phyloP scores from a whole-genome alignment of 2,113 vertebrate species.

The Xerus inauris region DNA sequence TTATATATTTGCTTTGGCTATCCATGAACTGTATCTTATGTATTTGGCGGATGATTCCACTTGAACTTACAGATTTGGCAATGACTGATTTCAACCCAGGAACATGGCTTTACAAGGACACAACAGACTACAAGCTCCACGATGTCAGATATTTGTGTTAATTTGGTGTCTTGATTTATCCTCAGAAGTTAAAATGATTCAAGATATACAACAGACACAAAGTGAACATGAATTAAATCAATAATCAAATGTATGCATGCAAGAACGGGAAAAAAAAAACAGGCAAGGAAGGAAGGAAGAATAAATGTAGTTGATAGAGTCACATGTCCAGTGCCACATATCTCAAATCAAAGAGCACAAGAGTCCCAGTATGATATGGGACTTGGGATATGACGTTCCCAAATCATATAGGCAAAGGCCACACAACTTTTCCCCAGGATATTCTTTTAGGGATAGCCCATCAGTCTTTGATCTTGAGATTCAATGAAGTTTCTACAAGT shows the following conservation, averaged over 20 bases:
- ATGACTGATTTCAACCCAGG: background rate
- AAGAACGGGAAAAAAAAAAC: background rate
- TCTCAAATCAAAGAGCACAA: background rate
- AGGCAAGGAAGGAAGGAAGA: background rate
- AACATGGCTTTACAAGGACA: background rate
- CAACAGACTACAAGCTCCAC: background rate
- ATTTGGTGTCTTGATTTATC: background rate
- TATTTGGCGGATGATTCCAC: background rate
- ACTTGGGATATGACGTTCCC: too few species aligned
- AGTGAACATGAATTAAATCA: background rate
- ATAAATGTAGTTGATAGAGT: background rate
- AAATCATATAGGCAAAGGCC: background rate
- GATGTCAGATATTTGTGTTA: background rate
- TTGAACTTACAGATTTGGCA: background rate
- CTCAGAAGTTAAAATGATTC: background rate
- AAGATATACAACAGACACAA: background rate
- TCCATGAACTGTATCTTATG: background rate
- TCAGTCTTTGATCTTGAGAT: background rate
- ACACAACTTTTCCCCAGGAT: background rate
- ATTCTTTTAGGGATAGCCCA: background rate
- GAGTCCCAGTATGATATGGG: background rate
- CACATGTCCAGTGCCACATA: background rate
- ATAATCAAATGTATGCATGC: background rate
- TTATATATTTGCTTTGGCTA: background rate
- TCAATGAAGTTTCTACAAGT: background rate